A percentile compares a stretch with the other conserved stretches of the same genome.
These are phyloP conservation scores for Lingula anatina DNA, from an alignment of 2,888 invertebrate genomes.

Conservation along the genomic window DNA sequence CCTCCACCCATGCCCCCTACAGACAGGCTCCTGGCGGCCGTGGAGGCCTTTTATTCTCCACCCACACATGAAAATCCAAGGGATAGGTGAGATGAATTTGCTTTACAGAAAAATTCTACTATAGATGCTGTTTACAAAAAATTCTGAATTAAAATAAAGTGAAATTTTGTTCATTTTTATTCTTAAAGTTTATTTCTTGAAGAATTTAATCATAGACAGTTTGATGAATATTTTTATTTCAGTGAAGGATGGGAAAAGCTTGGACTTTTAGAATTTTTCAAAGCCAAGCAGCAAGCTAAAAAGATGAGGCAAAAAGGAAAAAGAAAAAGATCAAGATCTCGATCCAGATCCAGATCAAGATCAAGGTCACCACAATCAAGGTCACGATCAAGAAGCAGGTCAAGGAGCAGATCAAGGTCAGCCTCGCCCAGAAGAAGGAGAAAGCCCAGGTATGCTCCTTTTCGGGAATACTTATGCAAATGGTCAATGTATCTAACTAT, in stretches of 20 bases:
- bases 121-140: too few species aligned
- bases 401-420: conserved; percentile 40
- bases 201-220: too few species aligned
- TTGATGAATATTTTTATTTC: conserved; percentile 22
- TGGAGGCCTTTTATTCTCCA: conserved; percentile 92
- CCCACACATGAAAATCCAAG: conserved; percentile 92
- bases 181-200: too few species aligned
- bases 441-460: too few species aligned
- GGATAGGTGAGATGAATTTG: conserved; percentile 57
- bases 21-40: conserved; percentile 84
- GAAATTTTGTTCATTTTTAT: too few species aligned
- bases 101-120: too few species aligned
- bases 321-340: conserved; percentile 13
- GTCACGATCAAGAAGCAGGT: conserved; percentile 37
- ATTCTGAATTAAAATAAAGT: too few species aligned
- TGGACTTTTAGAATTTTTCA: conserved; percentile 95
- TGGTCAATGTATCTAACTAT: too few species aligned
- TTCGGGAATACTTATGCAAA: too few species aligned
- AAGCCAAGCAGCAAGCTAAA: conserved; percentile 86
- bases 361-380: conserved; percentile 54
- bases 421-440: conserved; percentile 14
- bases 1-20: conserved; percentile 94
- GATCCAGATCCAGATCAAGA: conserved; percentile 14
- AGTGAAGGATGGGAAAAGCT: conserved; percentile 97
- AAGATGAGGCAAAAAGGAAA: conserved; percentile 63